Percentiles rank a stretch among this genome's conserved stretches.
Conservation (phyloP, 2,797 vertebrate genomes). For the Helostoma temminkii region DNA sequence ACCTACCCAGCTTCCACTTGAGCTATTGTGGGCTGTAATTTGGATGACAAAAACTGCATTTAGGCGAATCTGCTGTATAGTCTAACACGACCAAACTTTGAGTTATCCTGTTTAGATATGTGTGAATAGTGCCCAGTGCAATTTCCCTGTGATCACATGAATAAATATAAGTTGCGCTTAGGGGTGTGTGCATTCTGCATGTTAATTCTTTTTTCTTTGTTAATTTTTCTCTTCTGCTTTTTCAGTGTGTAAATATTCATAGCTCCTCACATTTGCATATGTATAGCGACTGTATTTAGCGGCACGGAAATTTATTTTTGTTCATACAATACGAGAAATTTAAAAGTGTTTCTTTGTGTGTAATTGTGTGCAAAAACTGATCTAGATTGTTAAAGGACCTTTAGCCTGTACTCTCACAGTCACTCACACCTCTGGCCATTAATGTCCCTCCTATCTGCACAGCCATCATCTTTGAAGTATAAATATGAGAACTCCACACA, state of each 20-base stretch:
- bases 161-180: constrained; percentile 54
- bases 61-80: constrained; percentile 37
- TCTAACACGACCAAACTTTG: constrained; percentile 21
- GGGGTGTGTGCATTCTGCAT: constrained; percentile 27
- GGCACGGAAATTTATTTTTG: constrained; percentile 16
- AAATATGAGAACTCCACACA: constrained; percentile 39
- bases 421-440: constrained; percentile 49
- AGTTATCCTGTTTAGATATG: constrained; percentile 56
- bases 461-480: constrained; percentile 48
- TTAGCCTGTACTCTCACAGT: constrained; percentile 1
- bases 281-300: constrained; percentile 19
- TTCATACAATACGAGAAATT: constrained; percentile 12
- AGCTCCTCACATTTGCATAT: constrained; percentile 59
- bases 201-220: constrained; percentile 41
- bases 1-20: constrained; percentile 50
- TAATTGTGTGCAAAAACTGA: constrained; percentile 19
- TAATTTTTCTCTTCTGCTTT: no score
- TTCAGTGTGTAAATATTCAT: constrained; percentile 52
- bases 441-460: constrained; percentile 30
- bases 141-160: constrained; percentile 43
- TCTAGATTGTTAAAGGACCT: constrained; percentile 29
- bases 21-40: constrained; percentile 54
- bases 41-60: constrained; percentile 63
- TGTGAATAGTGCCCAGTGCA: constrained; percentile 17
- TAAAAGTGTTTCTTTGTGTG: not conserved